Base-by-base conservation (phyloP, 2,113 vertebrate species). In the Sinocyclocheilus maitianheensis region DNA sequence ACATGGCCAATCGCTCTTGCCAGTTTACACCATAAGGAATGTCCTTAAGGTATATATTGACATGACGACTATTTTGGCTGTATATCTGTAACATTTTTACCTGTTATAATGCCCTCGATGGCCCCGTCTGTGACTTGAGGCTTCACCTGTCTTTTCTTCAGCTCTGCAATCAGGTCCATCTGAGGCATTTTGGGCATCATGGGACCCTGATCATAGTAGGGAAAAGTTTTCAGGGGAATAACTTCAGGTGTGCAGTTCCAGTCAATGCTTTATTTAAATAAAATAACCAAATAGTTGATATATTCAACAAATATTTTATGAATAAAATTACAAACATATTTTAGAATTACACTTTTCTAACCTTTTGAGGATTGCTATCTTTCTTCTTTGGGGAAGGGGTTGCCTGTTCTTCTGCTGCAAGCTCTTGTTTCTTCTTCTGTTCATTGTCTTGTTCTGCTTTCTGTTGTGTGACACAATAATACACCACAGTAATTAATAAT, bases 41-140 rank as follows among this genome's bases (percentile, higher is more conserved):
- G 62, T 67, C 24, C 11, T 16, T 55, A 72, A 26, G 20, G 34
- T 77, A 10, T 48, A 10, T 46, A 26, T 85, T n/a, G 58, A 60
- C 55, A 7, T 22, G 5, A 58, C 22, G 20, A 60, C 20, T 60
- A 60, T n/a, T 60, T 60, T 22, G 58, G 20, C 20, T 55, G 11
- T 7, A 55, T 3, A 26, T 34, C 2, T 67, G 34, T 30, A 55
- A 60, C 91, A 93, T 95, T 88, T 94, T 92, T 85, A 98, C 97
- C 97, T 94, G 98, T 98, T 91, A 99, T 99, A 83, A 99, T 99
- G 83, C 97, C 97, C 86, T 99, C 98, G 4, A 99, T 97, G 82
- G 97, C 97, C 0, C 98, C 98, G 0, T 99, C 98, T 30, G 97
- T 97, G 46, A 99, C 97, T 71, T 97, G 96, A 0, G 97, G 96